phyloP scores from a whole-genome alignment of 2,888 invertebrate genomes.

The Acrobeloides nanus region DNA sequence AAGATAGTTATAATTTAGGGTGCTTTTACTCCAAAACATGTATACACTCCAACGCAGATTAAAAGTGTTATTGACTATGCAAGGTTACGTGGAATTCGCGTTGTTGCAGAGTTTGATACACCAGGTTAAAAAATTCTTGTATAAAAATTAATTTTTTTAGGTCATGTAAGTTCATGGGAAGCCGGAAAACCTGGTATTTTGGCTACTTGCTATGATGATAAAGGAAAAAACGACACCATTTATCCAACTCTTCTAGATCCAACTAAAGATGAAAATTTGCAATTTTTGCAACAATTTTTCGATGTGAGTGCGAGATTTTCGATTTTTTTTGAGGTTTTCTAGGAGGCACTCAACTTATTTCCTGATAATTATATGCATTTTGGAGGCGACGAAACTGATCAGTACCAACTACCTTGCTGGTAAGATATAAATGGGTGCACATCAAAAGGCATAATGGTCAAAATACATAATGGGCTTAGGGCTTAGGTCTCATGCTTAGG shows the following conservation, averaged over 20 bases:
- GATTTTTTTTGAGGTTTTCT: no score
- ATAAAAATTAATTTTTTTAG: no score
- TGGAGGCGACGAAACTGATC: slow-evolving; percentile 79
- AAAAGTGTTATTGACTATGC: slow-evolving; percentile 69
- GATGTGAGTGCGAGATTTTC: no score
- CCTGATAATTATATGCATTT: slow-evolving; percentile 68
- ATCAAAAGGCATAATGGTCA: no score
- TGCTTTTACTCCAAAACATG: slow-evolving; percentile 29
- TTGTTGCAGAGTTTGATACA: slow-evolving; percentile 80
- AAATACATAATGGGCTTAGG: no score
- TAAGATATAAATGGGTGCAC: no score
- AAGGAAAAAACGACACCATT: slow-evolving; percentile 30
- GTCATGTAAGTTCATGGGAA: slow-evolving; percentile 46
- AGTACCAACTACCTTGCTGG: no score
- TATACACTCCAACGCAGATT: slow-evolving; percentile 58
- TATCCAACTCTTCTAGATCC: slow-evolving; percentile 23
- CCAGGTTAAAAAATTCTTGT: no score
- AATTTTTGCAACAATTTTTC: slow-evolving; percentile 60
- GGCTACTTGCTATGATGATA: slow-evolving; percentile 39
- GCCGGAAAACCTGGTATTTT: slow-evolving; percentile 40
- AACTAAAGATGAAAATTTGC: slow-evolving; percentile 34
- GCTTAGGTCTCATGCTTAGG: no score
- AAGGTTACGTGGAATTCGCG: slow-evolving; percentile 72
- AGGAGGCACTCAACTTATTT: slow-evolving; percentile 68
- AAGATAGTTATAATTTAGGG: no score